These are phyloP conservation scores for Brevimyrus niger DNA, from an alignment of 2,113 vertebrate genomes.

Conservation along the genomic window DNA sequence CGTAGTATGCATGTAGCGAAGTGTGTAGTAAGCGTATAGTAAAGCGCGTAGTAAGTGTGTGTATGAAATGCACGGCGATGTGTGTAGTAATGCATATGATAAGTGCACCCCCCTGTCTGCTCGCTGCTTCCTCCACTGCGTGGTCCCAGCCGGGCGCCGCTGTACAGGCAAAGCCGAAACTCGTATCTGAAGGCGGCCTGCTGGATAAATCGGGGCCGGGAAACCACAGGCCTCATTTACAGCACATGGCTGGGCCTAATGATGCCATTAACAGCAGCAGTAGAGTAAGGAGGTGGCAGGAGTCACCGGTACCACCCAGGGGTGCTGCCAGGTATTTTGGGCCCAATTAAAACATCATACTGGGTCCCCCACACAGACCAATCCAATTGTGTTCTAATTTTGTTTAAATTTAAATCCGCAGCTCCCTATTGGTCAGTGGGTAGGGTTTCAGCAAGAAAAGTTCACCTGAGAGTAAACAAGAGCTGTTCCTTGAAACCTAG, in stretches of 20 bases:
- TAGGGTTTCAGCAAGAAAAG: background rate
- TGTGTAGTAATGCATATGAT: background rate
- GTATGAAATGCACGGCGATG: background rate
- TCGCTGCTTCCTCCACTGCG: background rate
- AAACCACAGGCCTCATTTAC: background rate
- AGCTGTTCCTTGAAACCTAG: background rate
- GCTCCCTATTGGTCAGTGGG: background rate
- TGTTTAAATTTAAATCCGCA: too few species aligned
- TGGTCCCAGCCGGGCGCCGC: background rate
- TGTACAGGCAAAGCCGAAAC: background rate
- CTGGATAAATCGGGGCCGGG: background rate
- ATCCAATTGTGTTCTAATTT: background rate
- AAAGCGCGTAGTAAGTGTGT: background rate
- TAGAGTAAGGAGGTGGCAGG: background rate
- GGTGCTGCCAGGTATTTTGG: background rate
- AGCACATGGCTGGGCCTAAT: background rate
- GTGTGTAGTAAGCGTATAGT: background rate
- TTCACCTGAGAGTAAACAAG: background rate
- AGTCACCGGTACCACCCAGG: background rate
- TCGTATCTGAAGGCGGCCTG: background rate
- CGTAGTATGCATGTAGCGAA: background rate
- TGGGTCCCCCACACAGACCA: background rate
- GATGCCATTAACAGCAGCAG: background rate
- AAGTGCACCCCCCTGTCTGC: background rate
- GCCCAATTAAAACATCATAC: background rate